Evolutionary conservation across 2,113 vertebrate genomes (phyloP), one percentile per base, ranked within the genome.

Genomic region (Bolborhynchus lineola): DNA sequence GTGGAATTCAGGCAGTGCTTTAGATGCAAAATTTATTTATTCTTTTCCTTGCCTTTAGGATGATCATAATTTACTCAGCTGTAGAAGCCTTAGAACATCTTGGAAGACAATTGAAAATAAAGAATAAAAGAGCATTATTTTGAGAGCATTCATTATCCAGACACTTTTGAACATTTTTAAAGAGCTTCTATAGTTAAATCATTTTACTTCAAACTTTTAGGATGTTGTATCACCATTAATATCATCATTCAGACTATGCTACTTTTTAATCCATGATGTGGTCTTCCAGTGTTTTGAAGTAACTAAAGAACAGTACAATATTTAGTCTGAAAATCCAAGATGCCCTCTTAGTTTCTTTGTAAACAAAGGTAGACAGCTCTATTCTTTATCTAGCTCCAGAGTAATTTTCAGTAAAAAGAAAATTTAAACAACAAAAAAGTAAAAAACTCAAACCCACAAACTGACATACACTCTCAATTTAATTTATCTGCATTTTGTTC

Each of bases 41-140:
- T 76, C 14, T 92, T 90, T 92, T 75, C 25, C 17, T 95, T 81
- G 52, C 81, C 25, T 52, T 42, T 75, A 98, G 86, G 79, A 70
- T 24, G 16, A 8, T 16, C 87, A 53, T 31, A 72, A 68, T 72
- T 85, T 84, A 16, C 46, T 78, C 50, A 80, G 63, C 33, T 64
- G n/a, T 88, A 92, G 95, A 78, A 63, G 44, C 28, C 63, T 68
- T 70, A 47, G 71, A 85, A 64, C 13, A 19, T 28, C 59, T 42
- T 37, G 50, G 26, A 85, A 88, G 28, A 60, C 10, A 78, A 84
- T 55, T 16, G 18, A 91, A 72, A 72, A 24, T 9, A 71, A 35
- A 64, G 39, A 29, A 70, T 59, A 47, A 77, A 92, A 57, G 8
- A 1, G 28, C 9, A 35, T 33, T 92, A 20, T 42, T 64, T 62